Percentiles rank a stretch among this genome's conserved stretches.
These are phyloP conservation scores for Phaedon cochleariae DNA, from an alignment of 2,888 invertebrate species.

Conservation along the genomic window DNA sequence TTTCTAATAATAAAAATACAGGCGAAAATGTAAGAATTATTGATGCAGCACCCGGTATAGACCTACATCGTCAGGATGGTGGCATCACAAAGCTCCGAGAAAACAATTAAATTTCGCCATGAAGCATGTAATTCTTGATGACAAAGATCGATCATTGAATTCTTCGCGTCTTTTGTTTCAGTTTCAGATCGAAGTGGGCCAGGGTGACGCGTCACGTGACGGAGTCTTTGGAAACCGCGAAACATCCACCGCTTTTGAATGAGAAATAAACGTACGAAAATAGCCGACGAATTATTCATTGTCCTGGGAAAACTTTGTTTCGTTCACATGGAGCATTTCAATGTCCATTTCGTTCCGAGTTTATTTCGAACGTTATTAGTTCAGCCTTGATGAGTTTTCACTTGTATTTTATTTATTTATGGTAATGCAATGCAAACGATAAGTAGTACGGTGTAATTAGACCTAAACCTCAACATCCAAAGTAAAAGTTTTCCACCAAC, in stretches of 20 bases:
- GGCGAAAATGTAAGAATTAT: too few species aligned
- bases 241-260: background rate
- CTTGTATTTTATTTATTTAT: constrained; percentile 11
- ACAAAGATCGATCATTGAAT: background rate
- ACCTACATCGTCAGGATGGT: background rate
- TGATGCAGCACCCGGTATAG: background rate
- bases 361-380: too few species aligned
- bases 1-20: too few species aligned
- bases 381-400: background rate
- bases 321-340: too few species aligned
- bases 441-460: too few species aligned
- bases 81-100: background rate
- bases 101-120: background rate
- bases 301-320: too few species aligned
- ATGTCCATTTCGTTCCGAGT: too few species aligned
- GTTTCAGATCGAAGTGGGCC: constrained; percentile 58
- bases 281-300: too few species aligned
- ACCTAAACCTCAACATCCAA: too few species aligned
- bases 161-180: constrained; percentile 35
- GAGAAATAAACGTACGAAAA: too few species aligned
- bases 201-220: constrained; percentile 56
- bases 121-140: background rate
- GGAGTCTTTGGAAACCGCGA: constrained; percentile 17
- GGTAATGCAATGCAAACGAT: constrained; percentile 11
- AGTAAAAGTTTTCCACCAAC: too few species aligned